Percentiles rank a stretch among this genome's conserved stretches.
phyloP scores from a whole-genome alignment of 2,113 vertebrate species.

The Sander vitreus region DNA sequence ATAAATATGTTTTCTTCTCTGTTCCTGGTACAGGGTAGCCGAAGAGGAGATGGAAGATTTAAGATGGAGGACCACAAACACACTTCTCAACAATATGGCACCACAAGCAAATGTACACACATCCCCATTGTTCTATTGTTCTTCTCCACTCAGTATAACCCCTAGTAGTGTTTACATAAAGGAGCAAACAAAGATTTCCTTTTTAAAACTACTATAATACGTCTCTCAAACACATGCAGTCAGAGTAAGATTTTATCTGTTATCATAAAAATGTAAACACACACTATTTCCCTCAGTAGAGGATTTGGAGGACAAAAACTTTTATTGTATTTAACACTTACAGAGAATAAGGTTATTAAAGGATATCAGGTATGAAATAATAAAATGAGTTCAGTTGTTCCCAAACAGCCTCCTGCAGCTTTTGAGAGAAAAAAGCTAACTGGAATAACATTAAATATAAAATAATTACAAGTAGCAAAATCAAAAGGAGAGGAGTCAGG shows the following conservation, averaged over 20 bases:
- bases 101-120: conserved; percentile 63
- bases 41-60: conserved; percentile 33
- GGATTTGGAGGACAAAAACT: conserved; percentile 60
- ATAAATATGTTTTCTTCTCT: conserved; percentile 29
- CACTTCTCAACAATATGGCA: conserved; percentile 40
- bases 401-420: conserved; percentile 65
- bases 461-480: conserved; percentile 79
- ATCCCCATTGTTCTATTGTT: conserved; percentile 77
- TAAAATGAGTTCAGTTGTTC: conserved; percentile 74
- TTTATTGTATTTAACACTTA: conserved; percentile 84
- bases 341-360: conserved; percentile 75
- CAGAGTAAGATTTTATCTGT: background rate
- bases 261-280: conserved; percentile 52
- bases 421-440: conserved; percentile 72
- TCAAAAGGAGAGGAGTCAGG: conserved; percentile 60
- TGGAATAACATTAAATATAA: conserved; percentile 79
- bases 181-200: conserved; percentile 25
- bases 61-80: conserved; percentile 26
- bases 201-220: background rate
- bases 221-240: conserved; percentile 6
- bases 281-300: conserved; percentile 43
- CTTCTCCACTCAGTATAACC: conserved; percentile 43
- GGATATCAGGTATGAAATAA: conserved; percentile 74
- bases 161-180: conserved; percentile 53
- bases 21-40: background rate